Evolutionary conservation across 2,113 vertebrate genomes (phyloP).

Genomic region (Motacilla alba): DNA sequence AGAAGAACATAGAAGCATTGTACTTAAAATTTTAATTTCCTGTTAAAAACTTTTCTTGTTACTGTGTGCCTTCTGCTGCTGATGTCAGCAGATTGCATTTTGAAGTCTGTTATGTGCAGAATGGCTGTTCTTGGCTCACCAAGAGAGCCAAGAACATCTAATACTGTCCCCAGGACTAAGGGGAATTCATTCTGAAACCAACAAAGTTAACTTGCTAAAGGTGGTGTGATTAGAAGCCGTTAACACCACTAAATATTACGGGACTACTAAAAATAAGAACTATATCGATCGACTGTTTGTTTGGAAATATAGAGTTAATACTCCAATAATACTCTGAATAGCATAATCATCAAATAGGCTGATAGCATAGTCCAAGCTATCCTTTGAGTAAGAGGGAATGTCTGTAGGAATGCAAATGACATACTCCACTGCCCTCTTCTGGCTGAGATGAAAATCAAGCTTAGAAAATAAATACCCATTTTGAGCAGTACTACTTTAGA

Average conservation of each 20-base stretch:
- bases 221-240: neutral
- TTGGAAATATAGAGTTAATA: neutral
- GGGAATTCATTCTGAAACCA: neutral
- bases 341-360: neutral
- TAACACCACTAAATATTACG: neutral
- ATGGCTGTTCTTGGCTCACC: neutral
- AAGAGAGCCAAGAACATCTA: neutral
- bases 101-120: no score
- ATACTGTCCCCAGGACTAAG: neutral
- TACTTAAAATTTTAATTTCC: neutral
- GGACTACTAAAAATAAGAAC: neutral
- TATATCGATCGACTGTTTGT: accelerated
- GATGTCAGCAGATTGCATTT: no score
- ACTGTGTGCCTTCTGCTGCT: accelerated
- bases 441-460: neutral
- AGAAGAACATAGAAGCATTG: neutral
- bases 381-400: neutral
- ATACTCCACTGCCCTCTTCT: conserved; percentile 23
- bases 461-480: neutral
- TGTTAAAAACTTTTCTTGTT: neutral
- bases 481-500: neutral
- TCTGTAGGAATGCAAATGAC: accelerated
- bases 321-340: neutral
- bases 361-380: neutral
- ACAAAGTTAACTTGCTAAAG: neutral